A percentile compares a stretch with the other conserved stretches of the same genome.
Evolutionary conservation across 2,888 invertebrate genomes (phyloP).

Genomic region (Unio pictorum): DNA sequence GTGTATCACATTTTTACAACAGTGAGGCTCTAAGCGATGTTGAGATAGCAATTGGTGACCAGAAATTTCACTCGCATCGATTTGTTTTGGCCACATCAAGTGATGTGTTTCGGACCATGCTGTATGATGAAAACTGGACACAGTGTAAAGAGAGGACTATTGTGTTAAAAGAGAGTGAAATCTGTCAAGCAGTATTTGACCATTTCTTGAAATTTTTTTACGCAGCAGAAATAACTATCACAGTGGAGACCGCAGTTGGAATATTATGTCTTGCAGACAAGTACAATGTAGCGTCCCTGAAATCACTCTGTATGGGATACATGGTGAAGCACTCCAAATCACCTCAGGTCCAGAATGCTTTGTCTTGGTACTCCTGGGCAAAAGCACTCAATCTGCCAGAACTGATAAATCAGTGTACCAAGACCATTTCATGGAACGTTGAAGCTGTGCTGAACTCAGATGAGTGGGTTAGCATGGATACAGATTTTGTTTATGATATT

Average conservation of each 20-base stretch:
- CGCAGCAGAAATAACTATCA: constrained; percentile 68
- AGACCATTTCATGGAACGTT: constrained; percentile 71
- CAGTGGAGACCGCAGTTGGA: constrained; percentile 64
- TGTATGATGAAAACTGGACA: constrained; percentile 67
- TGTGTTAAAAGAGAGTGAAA: constrained; percentile 64
- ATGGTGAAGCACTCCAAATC: constrained; percentile 69
- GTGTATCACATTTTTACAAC: constrained; percentile 69
- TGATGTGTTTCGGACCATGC: constrained; percentile 70
- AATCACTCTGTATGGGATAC: constrained; percentile 65
- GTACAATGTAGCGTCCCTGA: constrained; percentile 69
- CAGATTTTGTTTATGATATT: constrained; percentile 68
- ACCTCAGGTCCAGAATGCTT: constrained; percentile 66
- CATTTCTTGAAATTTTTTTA: constrained; percentile 69
- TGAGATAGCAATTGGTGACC: constrained; percentile 52
- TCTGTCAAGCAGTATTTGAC: constrained; percentile 68
- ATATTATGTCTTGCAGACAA: constrained; percentile 71
- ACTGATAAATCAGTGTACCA: constrained; percentile 64
- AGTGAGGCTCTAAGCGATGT: constrained; percentile 67
- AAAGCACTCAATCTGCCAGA: constrained; percentile 66
- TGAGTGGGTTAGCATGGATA: constrained; percentile 69
- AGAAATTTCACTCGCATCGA: constrained; percentile 64
- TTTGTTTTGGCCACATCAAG: constrained; percentile 71
- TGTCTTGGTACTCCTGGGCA: constrained; percentile 71
- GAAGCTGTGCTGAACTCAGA: constrained; percentile 59
- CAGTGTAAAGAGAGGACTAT: constrained; percentile 56